Evolutionary conservation across 2,797 vertebrate species (phyloP).

Genomic region (Luscinia megarhynchos): DNA sequence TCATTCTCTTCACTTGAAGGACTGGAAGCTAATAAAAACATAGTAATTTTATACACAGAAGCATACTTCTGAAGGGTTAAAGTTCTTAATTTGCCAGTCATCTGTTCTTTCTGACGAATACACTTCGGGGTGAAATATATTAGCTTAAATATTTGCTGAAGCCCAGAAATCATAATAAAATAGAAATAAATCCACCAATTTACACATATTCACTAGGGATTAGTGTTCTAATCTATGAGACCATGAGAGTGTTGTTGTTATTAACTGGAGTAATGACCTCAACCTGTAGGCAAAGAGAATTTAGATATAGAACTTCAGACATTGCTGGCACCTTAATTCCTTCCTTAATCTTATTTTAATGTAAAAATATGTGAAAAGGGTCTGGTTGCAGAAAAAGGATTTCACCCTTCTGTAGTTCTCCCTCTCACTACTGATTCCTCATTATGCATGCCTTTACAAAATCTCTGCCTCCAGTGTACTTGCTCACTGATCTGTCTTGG

Average conservation of each 20-base stretch:
- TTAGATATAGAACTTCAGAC: background rate
- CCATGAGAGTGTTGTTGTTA: accelerated
- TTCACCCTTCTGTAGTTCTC: background rate
- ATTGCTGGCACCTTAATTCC: background rate
- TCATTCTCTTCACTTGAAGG: background rate
- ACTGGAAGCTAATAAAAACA: background rate
- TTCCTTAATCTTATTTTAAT: background rate
- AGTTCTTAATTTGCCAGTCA: background rate
- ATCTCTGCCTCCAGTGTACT: background rate
- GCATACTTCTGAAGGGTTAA: background rate
- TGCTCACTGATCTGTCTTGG: background rate
- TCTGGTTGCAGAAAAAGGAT: background rate
- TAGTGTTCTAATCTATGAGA: background rate
- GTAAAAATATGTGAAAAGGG: background rate
- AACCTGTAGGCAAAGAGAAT: background rate
- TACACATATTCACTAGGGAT: background rate
- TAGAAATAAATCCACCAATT: background rate
- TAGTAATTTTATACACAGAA: background rate
- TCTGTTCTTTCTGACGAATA: background rate
- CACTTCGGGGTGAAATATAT: background rate
- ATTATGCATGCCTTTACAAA: background rate
- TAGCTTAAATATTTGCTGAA: background rate
- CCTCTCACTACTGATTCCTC: background rate
- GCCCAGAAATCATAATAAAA: background rate
- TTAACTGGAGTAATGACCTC: background rate